Base-by-base conservation (phyloP, 2,113 vertebrate genomes). In the Acrocephalus kingi region DNA sequence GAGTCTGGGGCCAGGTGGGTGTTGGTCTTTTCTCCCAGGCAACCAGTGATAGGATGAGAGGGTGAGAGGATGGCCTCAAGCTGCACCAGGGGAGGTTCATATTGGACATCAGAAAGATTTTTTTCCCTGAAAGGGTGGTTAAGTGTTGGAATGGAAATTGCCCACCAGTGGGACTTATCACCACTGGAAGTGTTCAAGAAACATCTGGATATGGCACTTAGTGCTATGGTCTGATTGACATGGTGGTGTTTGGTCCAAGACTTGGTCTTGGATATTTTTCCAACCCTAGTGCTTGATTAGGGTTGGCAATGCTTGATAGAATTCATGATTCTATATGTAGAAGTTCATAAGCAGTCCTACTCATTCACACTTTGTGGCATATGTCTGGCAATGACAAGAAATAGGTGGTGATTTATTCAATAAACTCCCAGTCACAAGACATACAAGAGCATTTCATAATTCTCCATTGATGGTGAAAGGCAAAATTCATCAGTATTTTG, bases 331-430 rank as follows among this genome's bases (percentile, higher is more conserved):
- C 39, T n/a, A 7, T 21, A 51, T 22, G 25, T 14, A 9, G 30
- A 48, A 15, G 49, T 51, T 72, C 45, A 58, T 52, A 62, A 75
- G 43, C 10, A 58, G 39, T 41, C 15, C n/a, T 52, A 17, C 49
- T 67, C 35, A 45, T 48, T 52, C 0, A 0, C 2, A 5, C 41
- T 56, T 56, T 11, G 19, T 39, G 10, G 17, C 6, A 2, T 30
- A 18, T 52, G 31, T 89, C 64, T 62, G 66, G 16, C 37, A 61
- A 62, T 27, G 52, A 43, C 43, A 68, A 62, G 39, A 87, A 81
- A 69, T 0, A 3, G 11, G 15, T 48, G 31, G 18, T 35, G 31
- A 77, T 52, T 80, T 69, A 62, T 59, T 87, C 37, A 54, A 0
- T 15, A 15, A 66, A 81, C 10, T 37, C 31, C 9, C 9, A 22